These are phyloP conservation scores for Sinonovacula constricta DNA, from an alignment of 1,140 invertebrate species.

Conservation along the genomic window DNA sequence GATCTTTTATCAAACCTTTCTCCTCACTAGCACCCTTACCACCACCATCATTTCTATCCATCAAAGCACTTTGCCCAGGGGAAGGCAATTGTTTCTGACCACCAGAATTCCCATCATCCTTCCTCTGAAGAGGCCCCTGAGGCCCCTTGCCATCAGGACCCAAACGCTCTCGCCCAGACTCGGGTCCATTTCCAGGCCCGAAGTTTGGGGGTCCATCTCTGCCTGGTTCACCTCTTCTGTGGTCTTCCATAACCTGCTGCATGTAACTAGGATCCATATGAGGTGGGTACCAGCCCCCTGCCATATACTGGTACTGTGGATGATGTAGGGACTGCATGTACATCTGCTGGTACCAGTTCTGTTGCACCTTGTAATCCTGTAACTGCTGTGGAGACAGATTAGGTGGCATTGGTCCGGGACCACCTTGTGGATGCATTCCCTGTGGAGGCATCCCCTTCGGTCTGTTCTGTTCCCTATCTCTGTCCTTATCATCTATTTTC, in stretches of 20 bases:
- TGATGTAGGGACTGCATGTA: slow-evolving; percentile 65
- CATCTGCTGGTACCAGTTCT: slow-evolving; percentile 62
- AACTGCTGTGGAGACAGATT: slow-evolving; percentile 47
- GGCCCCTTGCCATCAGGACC: slow-evolving; percentile 4
- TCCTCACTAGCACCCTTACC: slow-evolving; percentile 13
- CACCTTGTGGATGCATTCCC: not conserved
- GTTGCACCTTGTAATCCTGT: slow-evolving; percentile 57
- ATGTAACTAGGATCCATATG: slow-evolving; percentile 85
- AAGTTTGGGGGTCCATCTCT: slow-evolving; percentile 10
- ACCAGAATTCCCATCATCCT: slow-evolving; percentile 28
- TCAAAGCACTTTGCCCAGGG: not conserved
- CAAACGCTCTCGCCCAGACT: not conserved
- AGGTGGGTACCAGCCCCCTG: slow-evolving; percentile 40
- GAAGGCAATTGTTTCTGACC: slow-evolving; percentile 29
- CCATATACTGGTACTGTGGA: slow-evolving; percentile 80
- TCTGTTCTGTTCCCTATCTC: slow-evolving; percentile 17
- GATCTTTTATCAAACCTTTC: slow-evolving; percentile 52
- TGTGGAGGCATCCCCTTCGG: slow-evolving; percentile 50
- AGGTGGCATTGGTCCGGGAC: slow-evolving; percentile 15
- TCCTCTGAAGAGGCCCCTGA: slow-evolving; percentile 2
- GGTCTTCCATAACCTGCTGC: slow-evolving; percentile 75
- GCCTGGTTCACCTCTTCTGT: slow-evolving; percentile 19
- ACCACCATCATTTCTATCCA: slow-evolving; percentile 15
- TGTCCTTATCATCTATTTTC: slow-evolving; percentile 55
- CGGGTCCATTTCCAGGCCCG: too few relatives aligned